phyloP scores from a whole-genome alignment of 1,140 invertebrate species.

The Tigriopus japonicus region DNA sequence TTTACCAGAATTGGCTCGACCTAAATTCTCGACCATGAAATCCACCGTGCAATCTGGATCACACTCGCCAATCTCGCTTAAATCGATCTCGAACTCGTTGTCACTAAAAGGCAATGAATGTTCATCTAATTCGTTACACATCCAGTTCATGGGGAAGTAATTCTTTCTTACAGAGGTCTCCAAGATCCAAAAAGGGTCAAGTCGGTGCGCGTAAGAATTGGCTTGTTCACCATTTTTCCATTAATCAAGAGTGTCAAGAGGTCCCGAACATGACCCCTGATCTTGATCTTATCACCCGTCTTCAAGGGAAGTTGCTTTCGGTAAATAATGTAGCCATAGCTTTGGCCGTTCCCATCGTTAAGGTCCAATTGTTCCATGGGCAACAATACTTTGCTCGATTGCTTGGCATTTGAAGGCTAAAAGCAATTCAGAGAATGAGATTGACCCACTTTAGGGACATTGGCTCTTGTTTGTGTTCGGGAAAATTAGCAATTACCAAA shows the following conservation, averaged over 20 bases:
- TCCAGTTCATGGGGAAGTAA: too few relatives aligned
- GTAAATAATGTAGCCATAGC: slow-evolving; percentile 38
- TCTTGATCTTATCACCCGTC: slow-evolving; percentile 21
- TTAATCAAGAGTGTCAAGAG: neutral
- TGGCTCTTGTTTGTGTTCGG: slow-evolving; percentile 15
- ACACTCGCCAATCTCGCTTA: neutral
- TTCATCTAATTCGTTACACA: too few relatives aligned
- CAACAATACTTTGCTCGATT: slow-evolving; percentile 15
- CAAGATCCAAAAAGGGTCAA: slow-evolving; percentile 10
- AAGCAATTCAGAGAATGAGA: too few relatives aligned
- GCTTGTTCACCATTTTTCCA: neutral
- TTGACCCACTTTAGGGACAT: neutral
- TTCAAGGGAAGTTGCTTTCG: slow-evolving; percentile 21
- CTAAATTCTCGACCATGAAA: slow-evolving; percentile 39
- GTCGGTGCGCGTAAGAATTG: neutral
- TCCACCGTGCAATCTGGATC: slow-evolving; percentile 26
- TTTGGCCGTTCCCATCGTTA: slow-evolving; percentile 33
- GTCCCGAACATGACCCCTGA: slow-evolving; percentile 27
- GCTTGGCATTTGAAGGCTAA: too few relatives aligned
- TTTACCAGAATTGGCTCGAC: slow-evolving; percentile 33
- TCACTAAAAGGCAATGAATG: slow-evolving; percentile 18
- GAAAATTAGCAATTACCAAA: neutral
- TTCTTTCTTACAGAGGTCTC: neutral
- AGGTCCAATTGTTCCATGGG: slow-evolving; percentile 38
- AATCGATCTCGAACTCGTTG: slow-evolving; percentile 16